Evolutionary conservation across 2,797 vertebrate genomes (phyloP), one percentile per base, ranked within the genome.

Genomic region (Manis javanica): DNA sequence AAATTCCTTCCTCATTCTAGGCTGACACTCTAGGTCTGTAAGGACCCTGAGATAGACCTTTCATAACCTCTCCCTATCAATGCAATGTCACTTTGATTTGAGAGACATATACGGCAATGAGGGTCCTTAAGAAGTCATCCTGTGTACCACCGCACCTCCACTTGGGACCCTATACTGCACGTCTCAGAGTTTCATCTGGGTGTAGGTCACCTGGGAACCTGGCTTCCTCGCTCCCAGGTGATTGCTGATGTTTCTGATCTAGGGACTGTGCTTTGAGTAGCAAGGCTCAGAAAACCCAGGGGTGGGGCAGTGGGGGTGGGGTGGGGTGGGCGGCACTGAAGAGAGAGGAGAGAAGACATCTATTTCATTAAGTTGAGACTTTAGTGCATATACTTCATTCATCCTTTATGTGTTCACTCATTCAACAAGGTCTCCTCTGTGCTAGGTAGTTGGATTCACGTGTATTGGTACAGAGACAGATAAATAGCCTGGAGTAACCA

Each of bases 271-370:
- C 11, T 39, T 77, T 46, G 69, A 79, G 51, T 13, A 21, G 39
- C 51, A 69, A 74, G 23, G n/a, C 13, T 26, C 34, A 57, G 2
- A n/a, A 21, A 3, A 29, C 29, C 63, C 37, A 29, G 51, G 18
- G 74, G 5, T 3, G 3, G 1, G 34, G 8, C 0, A 0, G 2
- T 9, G 1, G 31, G 15, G 34, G 0, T 3, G 11, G 1, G 0
- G 0, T 39, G 1, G 14, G 15, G n/a, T 7, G 26, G 49, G 24
- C 18, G 21, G 63, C 16, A 57, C 10, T 34, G 13, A 61, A 2
- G 3, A 8, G 9, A 11, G 34, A 34, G 15, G 15, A 5, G 1
- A 5, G 23, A 16, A 10, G 0, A 59, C 18, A 12, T 84, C 69
- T 72, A 16, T 85, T 90, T 81, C 15, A 66, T 39, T 26, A 91